These are phyloP conservation scores for Ferrisia virgata DNA, from an alignment of 2,888 invertebrate species.

Conservation along the genomic window DNA sequence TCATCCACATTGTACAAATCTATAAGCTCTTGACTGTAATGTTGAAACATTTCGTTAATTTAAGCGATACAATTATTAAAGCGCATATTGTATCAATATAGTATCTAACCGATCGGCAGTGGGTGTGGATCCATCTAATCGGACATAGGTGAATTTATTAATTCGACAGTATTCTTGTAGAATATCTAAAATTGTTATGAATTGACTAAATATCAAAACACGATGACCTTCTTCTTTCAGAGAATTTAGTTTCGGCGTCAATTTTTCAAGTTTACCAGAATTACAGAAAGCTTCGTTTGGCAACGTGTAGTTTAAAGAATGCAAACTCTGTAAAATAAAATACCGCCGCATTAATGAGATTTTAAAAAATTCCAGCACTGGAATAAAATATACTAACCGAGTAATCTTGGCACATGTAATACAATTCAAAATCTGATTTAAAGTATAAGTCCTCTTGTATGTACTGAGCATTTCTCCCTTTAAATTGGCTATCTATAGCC, in stretches of 20 bases:
- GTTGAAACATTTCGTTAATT: too few species aligned
- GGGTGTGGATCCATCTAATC: conserved; percentile 87
- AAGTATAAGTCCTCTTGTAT: conserved; percentile 82
- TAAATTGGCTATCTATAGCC: conserved; percentile 65
- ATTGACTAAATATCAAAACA: conserved; percentile 92
- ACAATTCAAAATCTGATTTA: conserved; percentile 90
- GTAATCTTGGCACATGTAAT: conserved; percentile 69
- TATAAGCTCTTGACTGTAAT: conserved; percentile 78
- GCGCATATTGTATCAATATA: too few species aligned
- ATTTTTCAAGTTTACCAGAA: conserved; percentile 81
- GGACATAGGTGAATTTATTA: conserved; percentile 68
- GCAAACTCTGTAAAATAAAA: conserved; percentile 60
- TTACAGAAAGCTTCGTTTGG: conserved; percentile 70
- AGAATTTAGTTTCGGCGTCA: conserved; percentile 73
- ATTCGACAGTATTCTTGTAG: conserved; percentile 82
- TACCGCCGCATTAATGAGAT: not conserved
- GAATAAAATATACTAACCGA: conserved; percentile 55
- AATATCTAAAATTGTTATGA: conserved; percentile 91
- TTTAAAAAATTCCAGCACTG: not conserved
- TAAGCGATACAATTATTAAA: too few species aligned
- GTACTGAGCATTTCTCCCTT: conserved; percentile 72
- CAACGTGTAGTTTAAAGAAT: conserved; percentile 57
- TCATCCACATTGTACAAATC: conserved; percentile 78
- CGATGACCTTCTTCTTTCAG: conserved; percentile 73
- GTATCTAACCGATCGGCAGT: conserved; percentile 67